Conservation (phyloP, 1,140 invertebrate species). For the Lutraria rhynchaena region DNA sequence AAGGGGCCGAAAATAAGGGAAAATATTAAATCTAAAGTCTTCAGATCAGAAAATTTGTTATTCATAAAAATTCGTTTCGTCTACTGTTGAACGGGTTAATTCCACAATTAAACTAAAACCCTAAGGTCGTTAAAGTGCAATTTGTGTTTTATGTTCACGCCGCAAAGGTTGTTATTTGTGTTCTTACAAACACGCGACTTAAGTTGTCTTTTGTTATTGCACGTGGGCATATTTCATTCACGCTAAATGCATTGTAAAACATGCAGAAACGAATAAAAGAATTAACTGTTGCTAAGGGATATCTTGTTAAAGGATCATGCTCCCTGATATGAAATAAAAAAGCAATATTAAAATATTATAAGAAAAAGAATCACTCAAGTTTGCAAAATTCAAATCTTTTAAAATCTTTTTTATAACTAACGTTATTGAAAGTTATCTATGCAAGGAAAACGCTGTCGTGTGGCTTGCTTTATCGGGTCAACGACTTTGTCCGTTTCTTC, state of each 20-base stretch:
- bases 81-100: constrained; percentile 45
- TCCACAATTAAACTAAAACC: constrained; percentile 12
- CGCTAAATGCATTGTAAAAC: constrained; percentile 7
- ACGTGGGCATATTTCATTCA: constrained; percentile 32
- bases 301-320: background rate
- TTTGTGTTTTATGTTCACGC: constrained; percentile 46
- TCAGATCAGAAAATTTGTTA: constrained; percentile 53
- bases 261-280: background rate
- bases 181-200: constrained; percentile 48
- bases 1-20: constrained; percentile 2
- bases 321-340: constrained; percentile 1
- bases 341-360: too few relatives aligned
- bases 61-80: constrained; percentile 59
- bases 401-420: too few relatives aligned
- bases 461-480: too few relatives aligned
- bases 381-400: too few relatives aligned
- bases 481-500: too few relatives aligned
- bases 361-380: too few relatives aligned
- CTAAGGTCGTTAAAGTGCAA: constrained; percentile 50
- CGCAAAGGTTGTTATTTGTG: constrained; percentile 47
- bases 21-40: constrained; percentile 10
- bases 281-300: constrained; percentile 21
- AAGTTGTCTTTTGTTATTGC: constrained; percentile 45
- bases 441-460: too few relatives aligned
- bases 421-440: too few relatives aligned